Evolutionary conservation across 2,113 vertebrate genomes (phyloP), one percentile per base, ranked within the genome.

Genomic region (Tauraco erythrolophus): DNA sequence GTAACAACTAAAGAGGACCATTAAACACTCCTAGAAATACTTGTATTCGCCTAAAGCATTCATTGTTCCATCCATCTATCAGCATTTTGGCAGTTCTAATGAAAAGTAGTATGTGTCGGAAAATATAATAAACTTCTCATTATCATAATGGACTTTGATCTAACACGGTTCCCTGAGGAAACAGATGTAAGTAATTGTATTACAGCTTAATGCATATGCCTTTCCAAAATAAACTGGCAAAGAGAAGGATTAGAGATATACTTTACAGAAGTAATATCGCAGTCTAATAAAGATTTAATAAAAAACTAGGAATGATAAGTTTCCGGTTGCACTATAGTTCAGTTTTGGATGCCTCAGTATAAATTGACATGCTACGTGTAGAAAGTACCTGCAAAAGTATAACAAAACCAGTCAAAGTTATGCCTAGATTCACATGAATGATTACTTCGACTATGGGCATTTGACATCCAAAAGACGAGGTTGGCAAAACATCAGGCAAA

Each of bases 141-240:
- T 87, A 87, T 87, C 0, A 0, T 62, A 84, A 75, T 84, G 19
- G 92, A 43, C 31, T 94, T 87, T 84, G 65, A 89, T 88, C 57
- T 89, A 76, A 69, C 53, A 46, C 7, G n/a, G 41, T 69, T 95
- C 86, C 89, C 65, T 65, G 45, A 89, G 91, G 65, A 89, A 85
- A 39, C 6, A 87, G 88, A 91, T 94, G 94, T 61, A 65, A 94
- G 84, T 91, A 80, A 76, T 46, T 76, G 43, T 65, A 88, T 61
- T 82, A 71, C 50, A 92, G 28, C 28, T 89, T 79, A 91, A 88
- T 92, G 62, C 91, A 89, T 50, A 50, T 72, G 84, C 54, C 77
- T 94, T 94, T 82, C 80, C 74, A 96, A 95, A 95, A 92, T 57
- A 94, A 95, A 91, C 84, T 76, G 87, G n/a, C 54, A 62, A 77